Percentiles rank a stretch among this genome's conserved stretches.
Evolutionary conservation across 2,888 invertebrate species (phyloP).

Genomic region (Congeria kusceri): DNA sequence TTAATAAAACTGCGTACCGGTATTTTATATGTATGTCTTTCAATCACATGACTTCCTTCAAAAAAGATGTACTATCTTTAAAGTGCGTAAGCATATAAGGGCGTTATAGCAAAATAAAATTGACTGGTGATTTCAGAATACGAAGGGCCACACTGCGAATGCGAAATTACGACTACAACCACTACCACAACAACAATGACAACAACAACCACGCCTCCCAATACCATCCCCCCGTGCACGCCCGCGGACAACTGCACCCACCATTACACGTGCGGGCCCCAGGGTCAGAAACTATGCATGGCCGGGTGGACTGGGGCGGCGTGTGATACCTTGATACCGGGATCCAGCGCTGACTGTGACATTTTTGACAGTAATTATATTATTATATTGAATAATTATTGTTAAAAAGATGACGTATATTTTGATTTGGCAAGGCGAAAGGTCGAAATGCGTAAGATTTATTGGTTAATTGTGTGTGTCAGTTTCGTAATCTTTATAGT

Average conservation of each 20-base stretch:
- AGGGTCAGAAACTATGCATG: constrained; percentile 95
- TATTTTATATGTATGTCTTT: too few relatives aligned
- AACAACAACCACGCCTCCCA: constrained; percentile 26
- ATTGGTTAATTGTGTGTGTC: too few relatives aligned
- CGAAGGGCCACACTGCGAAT: constrained; percentile 30
- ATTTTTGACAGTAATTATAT: constrained; percentile 59
- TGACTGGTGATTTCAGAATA: constrained; percentile 18
- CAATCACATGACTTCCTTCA: too few relatives aligned
- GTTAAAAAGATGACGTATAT: not conserved
- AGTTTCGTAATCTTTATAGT: too few relatives aligned
- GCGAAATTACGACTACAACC: constrained; percentile 29
- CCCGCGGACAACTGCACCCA: constrained; percentile 86
- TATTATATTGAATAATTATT: not conserved
- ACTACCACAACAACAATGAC: constrained; percentile 20
- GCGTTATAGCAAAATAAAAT: too few relatives aligned
- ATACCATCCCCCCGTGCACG: constrained; percentile 33
- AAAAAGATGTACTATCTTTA: too few relatives aligned
- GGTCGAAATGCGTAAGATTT: too few relatives aligned
- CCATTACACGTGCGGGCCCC: constrained; percentile 94
- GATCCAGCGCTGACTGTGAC: constrained; percentile 62
- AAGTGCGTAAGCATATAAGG: too few relatives aligned
- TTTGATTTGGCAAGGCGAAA: not conserved
- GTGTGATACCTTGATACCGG: constrained; percentile 88
- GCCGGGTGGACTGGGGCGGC: constrained; percentile 96
- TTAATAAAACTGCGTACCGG: too few relatives aligned